These are phyloP conservation scores for Diogma glabrata DNA, from an alignment of 2,888 invertebrate genomes.

Conservation along the genomic window DNA sequence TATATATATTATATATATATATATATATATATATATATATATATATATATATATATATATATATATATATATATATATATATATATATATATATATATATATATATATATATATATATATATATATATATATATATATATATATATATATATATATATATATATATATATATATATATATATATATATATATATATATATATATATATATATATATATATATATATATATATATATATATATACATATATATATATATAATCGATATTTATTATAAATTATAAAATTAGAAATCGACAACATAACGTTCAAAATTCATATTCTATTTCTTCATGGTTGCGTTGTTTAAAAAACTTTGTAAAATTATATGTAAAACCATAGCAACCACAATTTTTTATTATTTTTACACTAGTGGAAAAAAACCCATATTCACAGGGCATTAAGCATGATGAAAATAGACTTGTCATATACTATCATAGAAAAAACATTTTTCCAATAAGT, in stretches of 20 bases:
- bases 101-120: slow-evolving; percentile 1
- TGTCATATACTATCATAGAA: no score
- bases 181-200: slow-evolving; percentile 1
- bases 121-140: background rate
- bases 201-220: background rate
- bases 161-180: background rate
- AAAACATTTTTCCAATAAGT: no score
- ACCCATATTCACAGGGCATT: no score
- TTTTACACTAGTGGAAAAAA: no score
- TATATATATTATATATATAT: background rate
- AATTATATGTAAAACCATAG: no score
- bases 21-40: slow-evolving; percentile 1
- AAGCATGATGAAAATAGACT: no score
- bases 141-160: slow-evolving; percentile 3
- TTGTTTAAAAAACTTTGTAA: no score
- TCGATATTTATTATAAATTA: no score
- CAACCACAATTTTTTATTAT: no score
- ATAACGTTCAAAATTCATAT: no score
- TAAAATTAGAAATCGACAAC: no score
- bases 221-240: background rate
- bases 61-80: slow-evolving; percentile 3
- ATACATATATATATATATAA: background rate
- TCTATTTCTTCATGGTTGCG: no score
- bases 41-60: slow-evolving; percentile 1
- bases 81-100: slow-evolving; percentile 3